Conservation (phyloP, 2,888 invertebrate genomes). For the Strigamia maritima region DNA sequence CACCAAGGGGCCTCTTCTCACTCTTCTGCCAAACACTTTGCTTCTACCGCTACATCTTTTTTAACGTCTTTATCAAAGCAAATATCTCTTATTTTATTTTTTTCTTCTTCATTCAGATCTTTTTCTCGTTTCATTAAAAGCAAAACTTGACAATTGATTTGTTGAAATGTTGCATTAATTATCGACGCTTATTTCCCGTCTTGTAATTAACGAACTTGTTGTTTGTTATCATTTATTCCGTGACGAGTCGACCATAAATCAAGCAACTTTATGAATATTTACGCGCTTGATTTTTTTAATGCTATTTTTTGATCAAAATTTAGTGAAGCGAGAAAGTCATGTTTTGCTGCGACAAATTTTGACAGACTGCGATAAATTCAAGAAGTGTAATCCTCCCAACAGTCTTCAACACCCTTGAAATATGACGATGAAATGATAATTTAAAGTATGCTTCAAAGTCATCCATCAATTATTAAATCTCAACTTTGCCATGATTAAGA, state of each 20-base stretch:
- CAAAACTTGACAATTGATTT: not conserved
- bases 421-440: not conserved
- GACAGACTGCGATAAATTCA: conserved; percentile 11
- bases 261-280: not conserved
- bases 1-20: conserved; percentile 4
- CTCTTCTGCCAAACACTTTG: not conserved
- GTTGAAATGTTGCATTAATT: not conserved
- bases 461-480: not conserved
- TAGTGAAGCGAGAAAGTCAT: not conserved
- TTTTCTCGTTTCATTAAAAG: not conserved
- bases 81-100: not conserved
- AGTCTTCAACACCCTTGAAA: not conserved
- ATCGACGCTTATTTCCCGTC: not conserved
- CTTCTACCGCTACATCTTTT: not conserved
- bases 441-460: not conserved
- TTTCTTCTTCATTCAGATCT: too few species aligned
- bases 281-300: not conserved
- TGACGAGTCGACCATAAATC: not conserved
- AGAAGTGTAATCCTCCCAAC: not conserved
- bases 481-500: not conserved
- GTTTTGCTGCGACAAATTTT: conserved; percentile 2
- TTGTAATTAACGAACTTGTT: not conserved
- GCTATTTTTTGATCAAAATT: conserved; percentile 23
- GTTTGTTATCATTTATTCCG: not conserved
- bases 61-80: conserved; percentile 7